Evolutionary conservation across 2,888 invertebrate species (phyloP), one percentile per base, ranked within the genome.

Genomic region (Caradrina clavipalpis): DNA sequence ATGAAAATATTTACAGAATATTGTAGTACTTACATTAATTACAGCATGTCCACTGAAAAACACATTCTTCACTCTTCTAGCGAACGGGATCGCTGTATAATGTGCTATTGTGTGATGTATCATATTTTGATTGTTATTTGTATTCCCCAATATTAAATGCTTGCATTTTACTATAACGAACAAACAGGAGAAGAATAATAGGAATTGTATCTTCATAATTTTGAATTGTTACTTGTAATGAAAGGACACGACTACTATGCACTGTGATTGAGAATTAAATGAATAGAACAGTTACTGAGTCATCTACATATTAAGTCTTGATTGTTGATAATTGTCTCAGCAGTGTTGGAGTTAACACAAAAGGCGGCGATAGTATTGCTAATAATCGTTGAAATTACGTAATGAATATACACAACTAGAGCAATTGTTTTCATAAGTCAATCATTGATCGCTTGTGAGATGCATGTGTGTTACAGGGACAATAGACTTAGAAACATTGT

Each of bases 71-170:
- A 85, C 87, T 56, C 91, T 85, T 66, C 86, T 91, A 2, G 81
- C 69, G 17, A 88, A 88, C 1, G 91, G 92, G 22, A 91, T 87
- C 0, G 85, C 84, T 3, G 78, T 26, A 59, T 87, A 91, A 13
- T 88, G 72, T 0, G 83, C 84, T 21, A 75, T 70, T 3, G 83
- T 84, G 15, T 90, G 89, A 76, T 89, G 81, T 21, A 93, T 76
- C 66, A 91, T 65, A 7, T 79, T 67, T 26, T 76, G 87, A 45
- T 87, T 86, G 51, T 84, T 84, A 51, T 79, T 86, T 4, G 85
- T 74, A 73, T 90, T 86, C 0, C 92, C 92, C 17, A 88, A 31
- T 64, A 89, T 85, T 26, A 92, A 83, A 82, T 91, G 84, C 31
- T 91, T 83, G 66, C 90, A 85, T 3, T 75, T 63, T 1, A 78